Conservation (phyloP, 1,140 invertebrate genomes). For the Pseudomyrmex pallidus region DNA sequence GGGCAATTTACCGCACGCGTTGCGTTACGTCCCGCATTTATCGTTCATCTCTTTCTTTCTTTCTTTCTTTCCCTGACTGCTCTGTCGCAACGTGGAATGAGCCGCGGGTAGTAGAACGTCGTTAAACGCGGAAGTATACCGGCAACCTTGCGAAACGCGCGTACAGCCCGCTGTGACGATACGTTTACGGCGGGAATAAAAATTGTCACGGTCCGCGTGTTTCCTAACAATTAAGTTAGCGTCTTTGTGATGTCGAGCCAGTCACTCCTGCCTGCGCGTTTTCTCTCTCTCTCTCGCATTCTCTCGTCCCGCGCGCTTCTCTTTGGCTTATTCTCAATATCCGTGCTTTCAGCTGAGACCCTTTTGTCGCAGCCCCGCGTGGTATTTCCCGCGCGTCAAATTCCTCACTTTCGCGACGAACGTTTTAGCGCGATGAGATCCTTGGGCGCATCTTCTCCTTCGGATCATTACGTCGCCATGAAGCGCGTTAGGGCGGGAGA, state of each 20-base stretch:
- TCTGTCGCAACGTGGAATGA: neutral
- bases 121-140: conserved; percentile 20
- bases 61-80: neutral
- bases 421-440: conserved; percentile 26
- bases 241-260: conserved; percentile 24
- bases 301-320: neutral
- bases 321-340: conserved; percentile 46
- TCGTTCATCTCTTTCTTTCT: neutral
- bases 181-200: conserved; percentile 32
- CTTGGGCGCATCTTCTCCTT: conserved; percentile 9
- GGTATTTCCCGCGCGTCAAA: conserved; percentile 45
- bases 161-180: neutral
- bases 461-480: conserved; percentile 37
- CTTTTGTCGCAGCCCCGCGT: conserved; percentile 6
- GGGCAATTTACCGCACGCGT: conserved; percentile 28
- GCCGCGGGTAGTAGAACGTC: neutral
- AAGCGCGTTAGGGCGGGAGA: neutral
- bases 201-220: conserved; percentile 28
- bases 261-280: neutral
- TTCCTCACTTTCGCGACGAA: conserved; percentile 27
- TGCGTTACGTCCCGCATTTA: neutral
- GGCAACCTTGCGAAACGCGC: conserved; percentile 4
- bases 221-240: conserved; percentile 36
- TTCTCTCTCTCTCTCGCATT: no score
- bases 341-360: conserved; percentile 34